Evolutionary conservation across 2,797 vertebrate genomes (phyloP).

Genomic region (Euphonia xanthogaster): DNA sequence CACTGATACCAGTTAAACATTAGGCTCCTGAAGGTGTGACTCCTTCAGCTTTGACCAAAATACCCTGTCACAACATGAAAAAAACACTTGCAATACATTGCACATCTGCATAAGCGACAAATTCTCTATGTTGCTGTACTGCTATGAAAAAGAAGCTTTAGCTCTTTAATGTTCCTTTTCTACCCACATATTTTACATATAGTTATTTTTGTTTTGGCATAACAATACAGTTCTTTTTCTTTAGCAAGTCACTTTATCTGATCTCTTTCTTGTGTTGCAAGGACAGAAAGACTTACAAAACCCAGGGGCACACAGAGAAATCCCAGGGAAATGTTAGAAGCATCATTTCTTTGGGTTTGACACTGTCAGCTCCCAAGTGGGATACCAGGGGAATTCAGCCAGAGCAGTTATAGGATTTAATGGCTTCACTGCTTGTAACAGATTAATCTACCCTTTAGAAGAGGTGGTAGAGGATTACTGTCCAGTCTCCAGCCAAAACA

Average conservation of each 20-base stretch:
- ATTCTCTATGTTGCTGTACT: not conserved
- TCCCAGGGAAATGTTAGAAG: not conserved
- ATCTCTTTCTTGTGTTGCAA: not conserved
- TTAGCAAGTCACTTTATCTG: not conserved
- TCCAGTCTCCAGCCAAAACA: not conserved
- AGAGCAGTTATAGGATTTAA: not conserved
- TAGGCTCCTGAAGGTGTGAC: constrained; percentile 19
- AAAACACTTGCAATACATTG: not conserved
- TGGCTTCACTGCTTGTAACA: not conserved
- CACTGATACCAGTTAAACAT: not conserved
- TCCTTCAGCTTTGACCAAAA: not conserved
- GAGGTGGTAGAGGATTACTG: not conserved
- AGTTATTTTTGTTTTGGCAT: not conserved
- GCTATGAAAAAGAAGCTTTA: not conserved
- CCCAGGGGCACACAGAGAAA: not conserved
- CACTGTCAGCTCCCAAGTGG: not conserved
- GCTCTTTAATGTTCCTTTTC: not conserved
- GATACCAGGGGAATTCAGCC: not conserved
- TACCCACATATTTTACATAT: not conserved
- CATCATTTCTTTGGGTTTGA: not conserved
- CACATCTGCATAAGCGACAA: not conserved
- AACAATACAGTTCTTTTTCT: not conserved
- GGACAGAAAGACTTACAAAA: not conserved
- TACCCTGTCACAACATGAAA: not conserved
- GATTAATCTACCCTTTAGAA: not conserved